phyloP scores from a whole-genome alignment of 2,797 vertebrate genomes.

The Myripristis jacobus region DNA sequence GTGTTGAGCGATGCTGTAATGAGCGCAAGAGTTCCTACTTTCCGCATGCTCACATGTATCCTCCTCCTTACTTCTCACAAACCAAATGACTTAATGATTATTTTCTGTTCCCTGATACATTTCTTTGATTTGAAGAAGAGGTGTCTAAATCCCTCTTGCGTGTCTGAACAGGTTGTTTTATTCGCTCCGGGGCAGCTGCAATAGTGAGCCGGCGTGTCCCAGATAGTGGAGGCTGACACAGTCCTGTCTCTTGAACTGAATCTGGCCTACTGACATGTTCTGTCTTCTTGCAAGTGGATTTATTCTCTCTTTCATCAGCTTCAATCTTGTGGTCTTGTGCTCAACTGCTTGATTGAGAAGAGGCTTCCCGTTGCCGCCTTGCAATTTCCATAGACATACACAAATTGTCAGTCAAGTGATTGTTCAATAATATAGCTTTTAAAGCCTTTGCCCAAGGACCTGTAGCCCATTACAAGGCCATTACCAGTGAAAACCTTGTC shows the following conservation, averaged over 20 bases:
- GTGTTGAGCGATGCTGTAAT: conserved; percentile 37
- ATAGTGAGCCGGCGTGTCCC: conserved; percentile 42
- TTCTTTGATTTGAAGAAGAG: conserved; percentile 51
- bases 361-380: conserved; percentile 46
- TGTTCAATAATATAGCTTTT: conserved; percentile 70
- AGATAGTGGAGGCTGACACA: conserved; percentile 57
- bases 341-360: conserved; percentile 60
- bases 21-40: conserved; percentile 20
- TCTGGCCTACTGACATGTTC: conserved; percentile 51
- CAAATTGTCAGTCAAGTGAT: conserved; percentile 68
- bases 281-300: conserved; percentile 45
- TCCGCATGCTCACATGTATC: conserved; percentile 22
- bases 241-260: conserved; percentile 58
- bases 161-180: conserved; percentile 66
- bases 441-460: conserved; percentile 65
- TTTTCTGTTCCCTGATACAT: conserved; percentile 14
- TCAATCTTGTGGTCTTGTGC: conserved; percentile 40
- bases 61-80: conserved; percentile 7
- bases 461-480: conserved; percentile 69
- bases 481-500: conserved; percentile 73
- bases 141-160: conserved; percentile 53
- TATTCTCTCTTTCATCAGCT: conserved; percentile 52
- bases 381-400: conserved; percentile 65
- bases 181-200: conserved; percentile 59
- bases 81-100: conserved; percentile 43